These are phyloP conservation scores for Paratilapia polleni DNA, from an alignment of 2,113 vertebrate genomes.

Conservation along the genomic window DNA sequence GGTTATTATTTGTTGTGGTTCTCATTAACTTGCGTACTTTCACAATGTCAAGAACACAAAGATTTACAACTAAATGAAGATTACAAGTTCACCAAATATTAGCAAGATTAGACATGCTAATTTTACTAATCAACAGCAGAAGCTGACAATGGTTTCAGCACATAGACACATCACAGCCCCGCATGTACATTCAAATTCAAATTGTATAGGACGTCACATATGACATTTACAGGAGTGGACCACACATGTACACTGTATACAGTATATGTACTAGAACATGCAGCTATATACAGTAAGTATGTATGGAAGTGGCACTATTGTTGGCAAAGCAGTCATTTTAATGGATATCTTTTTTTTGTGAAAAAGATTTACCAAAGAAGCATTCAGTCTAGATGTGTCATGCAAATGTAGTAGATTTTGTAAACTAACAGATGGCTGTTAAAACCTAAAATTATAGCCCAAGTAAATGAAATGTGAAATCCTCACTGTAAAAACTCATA, in stretches of 20 bases:
- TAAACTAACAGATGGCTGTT: no score
- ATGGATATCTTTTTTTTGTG: not conserved
- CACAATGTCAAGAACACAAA: no score
- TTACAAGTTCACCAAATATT: no score
- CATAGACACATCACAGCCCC: not conserved
- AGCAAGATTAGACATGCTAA: no score
- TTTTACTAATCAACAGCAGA: no score
- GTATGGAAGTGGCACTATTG: not conserved
- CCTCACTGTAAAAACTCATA: not conserved
- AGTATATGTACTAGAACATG: not conserved
- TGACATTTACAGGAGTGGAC: not conserved
- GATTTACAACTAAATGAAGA: no score
- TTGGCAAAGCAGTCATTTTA: not conserved
- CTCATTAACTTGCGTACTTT: no score
- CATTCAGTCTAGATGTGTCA: not conserved
- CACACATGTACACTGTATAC: not conserved
- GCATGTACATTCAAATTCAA: rapidly evolving
- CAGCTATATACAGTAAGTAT: rapidly evolving
- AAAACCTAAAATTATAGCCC: not conserved
- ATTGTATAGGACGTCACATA: not conserved
- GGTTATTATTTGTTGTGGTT: no score
- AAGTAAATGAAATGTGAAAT: not conserved
- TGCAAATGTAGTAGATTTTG: not conserved
- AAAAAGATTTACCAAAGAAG: not conserved
- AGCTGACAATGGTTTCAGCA: not conserved